A percentile compares a stretch with the other conserved stretches of the same genome.
phyloP scores from a whole-genome alignment of 2,888 invertebrate genomes.

The Cosmia trapezina region DNA sequence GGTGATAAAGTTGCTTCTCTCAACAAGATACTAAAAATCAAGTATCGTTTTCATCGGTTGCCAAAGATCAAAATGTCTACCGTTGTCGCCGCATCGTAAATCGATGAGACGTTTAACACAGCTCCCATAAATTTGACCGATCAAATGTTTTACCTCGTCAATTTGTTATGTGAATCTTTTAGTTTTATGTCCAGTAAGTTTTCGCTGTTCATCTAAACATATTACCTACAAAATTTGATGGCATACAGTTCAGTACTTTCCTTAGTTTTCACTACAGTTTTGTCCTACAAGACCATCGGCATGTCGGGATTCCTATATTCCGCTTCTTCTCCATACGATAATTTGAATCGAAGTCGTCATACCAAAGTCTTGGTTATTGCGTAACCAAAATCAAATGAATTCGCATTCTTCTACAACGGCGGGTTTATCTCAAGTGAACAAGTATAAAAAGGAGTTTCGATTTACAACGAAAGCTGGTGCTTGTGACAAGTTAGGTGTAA shows the following conservation, averaged over 20 bases:
- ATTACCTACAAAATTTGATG: neutral
- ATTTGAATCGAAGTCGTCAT: conserved; percentile 2
- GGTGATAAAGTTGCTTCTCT: conserved; percentile 19
- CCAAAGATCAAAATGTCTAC: conserved; percentile 22
- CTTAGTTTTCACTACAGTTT: neutral
- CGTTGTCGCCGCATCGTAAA: conserved; percentile 37
- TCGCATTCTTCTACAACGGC: conserved; percentile 20
- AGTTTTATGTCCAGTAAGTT: neutral
- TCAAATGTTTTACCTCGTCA: conserved; percentile 15
- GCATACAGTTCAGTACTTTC: neutral
- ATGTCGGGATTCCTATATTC: neutral
- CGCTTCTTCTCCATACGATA: neutral
- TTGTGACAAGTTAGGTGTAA: conserved; percentile 61
- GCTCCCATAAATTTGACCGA: conserved; percentile 29
- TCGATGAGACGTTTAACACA: conserved; percentile 22
- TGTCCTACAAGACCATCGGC: neutral
- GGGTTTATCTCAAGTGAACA: conserved; percentile 45
- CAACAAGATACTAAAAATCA: conserved; percentile 12
- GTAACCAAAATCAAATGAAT: conserved; percentile 44
- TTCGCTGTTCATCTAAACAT: neutral
- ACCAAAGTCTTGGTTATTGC: conserved; percentile 29
- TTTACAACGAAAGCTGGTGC: conserved; percentile 49
- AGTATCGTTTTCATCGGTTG: conserved; percentile 23
- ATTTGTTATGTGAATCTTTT: conserved; percentile 5
- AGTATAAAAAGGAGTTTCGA: conserved; percentile 44